Evolutionary conservation across 2,797 vertebrate genomes (phyloP).

Genomic region (Pteropus rufus): DNA sequence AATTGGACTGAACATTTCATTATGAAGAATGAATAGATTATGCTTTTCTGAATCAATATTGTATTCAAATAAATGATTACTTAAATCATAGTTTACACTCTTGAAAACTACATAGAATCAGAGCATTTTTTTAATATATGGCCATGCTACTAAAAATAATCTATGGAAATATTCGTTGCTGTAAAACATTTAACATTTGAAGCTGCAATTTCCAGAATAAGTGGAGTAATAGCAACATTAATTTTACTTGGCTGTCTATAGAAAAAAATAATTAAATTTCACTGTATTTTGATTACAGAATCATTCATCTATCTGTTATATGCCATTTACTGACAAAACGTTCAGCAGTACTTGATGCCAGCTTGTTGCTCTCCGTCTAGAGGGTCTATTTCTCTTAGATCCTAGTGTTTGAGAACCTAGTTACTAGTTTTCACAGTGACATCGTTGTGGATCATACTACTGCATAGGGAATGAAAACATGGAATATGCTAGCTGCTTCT

Average conservation of each 20-base stretch:
- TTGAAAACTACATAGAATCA: neutral
- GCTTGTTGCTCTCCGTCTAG: neutral
- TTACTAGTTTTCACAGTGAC: neutral
- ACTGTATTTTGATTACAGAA: neutral
- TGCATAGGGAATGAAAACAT: neutral
- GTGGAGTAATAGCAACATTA: neutral
- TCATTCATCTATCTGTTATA: neutral
- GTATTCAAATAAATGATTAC: neutral
- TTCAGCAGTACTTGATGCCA: neutral
- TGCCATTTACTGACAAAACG: neutral
- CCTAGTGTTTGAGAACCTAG: neutral
- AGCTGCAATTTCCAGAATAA: neutral
- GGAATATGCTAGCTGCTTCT: neutral
- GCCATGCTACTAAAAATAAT: neutral
- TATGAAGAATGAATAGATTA: neutral
- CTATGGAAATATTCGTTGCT: neutral
- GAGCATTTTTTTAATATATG: neutral
- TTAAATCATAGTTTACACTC: neutral
- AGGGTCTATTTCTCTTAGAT: neutral
- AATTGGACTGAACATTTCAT: neutral
- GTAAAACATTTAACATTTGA: neutral
- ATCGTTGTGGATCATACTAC: neutral
- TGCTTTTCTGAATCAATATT: neutral
- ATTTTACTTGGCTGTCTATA: slow-evolving; percentile 2
- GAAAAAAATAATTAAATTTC: neutral